These are phyloP conservation scores for Chrysomela aeneicollis DNA, from an alignment of 2,888 invertebrate genomes.

Conservation along the genomic window DNA sequence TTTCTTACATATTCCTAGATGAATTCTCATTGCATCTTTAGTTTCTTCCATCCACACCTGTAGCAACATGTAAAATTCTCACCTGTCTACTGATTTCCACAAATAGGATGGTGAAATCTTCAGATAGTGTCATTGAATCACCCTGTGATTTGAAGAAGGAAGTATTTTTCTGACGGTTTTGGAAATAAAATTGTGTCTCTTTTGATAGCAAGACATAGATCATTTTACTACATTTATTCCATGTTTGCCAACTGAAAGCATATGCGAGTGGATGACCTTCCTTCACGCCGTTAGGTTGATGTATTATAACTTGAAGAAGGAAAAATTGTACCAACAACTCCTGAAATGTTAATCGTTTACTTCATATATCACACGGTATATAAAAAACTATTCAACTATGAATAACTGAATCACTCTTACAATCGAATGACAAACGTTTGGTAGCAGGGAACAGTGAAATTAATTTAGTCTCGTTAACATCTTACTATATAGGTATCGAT, in stretches of 20 bases:
- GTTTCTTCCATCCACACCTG: too few species aligned
- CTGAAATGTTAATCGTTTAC: conserved; percentile 41
- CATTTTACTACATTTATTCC: conserved; percentile 59
- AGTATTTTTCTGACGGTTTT: conserved; percentile 41
- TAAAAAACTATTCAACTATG: background rate
- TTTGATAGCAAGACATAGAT: conserved; percentile 57
- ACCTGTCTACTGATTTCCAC: conserved; percentile 60
- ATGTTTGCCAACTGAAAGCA: conserved; percentile 59
- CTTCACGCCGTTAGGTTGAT: conserved; percentile 63
- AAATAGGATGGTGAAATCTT: conserved; percentile 50
- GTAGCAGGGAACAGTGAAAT: too few species aligned
- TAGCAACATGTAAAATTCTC: conserved; percentile 17
- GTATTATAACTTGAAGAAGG: conserved; percentile 63
- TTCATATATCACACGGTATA: background rate
- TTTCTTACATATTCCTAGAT: too few species aligned
- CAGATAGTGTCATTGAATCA: conserved; percentile 39
- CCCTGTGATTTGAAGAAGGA: conserved; percentile 42
- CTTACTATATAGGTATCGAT: too few species aligned
- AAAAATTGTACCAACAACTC: conserved; percentile 62
- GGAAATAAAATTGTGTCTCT: conserved; percentile 42
- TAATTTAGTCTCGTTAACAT: too few species aligned
- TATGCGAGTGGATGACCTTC: conserved; percentile 55
- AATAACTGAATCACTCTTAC: too few species aligned
- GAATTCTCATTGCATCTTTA: too few species aligned
- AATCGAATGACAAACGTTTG: too few species aligned